Evolutionary conservation across 2,797 vertebrate species (phyloP).

Genomic region (Oreonectes daqikongensis): DNA sequence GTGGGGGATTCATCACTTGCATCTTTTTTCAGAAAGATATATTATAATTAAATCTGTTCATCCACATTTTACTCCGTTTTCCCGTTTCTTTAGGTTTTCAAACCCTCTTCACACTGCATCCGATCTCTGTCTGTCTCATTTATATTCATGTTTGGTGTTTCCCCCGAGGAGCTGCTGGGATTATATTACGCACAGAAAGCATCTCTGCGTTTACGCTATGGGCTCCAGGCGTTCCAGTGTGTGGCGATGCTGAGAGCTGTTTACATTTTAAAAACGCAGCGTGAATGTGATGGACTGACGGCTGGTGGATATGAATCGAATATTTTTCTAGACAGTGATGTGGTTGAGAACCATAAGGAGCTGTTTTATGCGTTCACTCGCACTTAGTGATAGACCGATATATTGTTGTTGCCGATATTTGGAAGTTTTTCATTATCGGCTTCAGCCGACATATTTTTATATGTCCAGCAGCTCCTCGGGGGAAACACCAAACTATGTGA

Average conservation of each 20-base stretch:
- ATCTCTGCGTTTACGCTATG: conserved; percentile 5
- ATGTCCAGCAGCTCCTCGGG: too few relatives aligned
- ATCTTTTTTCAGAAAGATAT: conserved; percentile 71
- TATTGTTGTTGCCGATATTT: too few relatives aligned
- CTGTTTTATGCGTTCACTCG: conserved; percentile 6
- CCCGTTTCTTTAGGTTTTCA: conserved; percentile 37
- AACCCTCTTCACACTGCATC: conserved; percentile 16
- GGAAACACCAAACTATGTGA: too few relatives aligned
- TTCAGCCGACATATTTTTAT: too few relatives aligned
- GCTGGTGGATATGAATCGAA: not conserved
- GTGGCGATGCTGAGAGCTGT: conserved; percentile 25
- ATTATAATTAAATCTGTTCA: conserved; percentile 50
- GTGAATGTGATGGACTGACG: conserved; percentile 6
- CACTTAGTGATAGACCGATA: too few relatives aligned
- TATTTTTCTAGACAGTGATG: not conserved
- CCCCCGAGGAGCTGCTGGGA: conserved; percentile 22
- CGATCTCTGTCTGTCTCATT: conserved; percentile 20
- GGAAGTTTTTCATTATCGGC: too few relatives aligned
- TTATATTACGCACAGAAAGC: conserved; percentile 13
- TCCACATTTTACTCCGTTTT: conserved; percentile 20
- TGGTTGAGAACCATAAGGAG: not conserved
- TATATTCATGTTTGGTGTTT: conserved; percentile 37
- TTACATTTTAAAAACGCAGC: not conserved
- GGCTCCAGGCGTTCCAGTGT: conserved; percentile 3
- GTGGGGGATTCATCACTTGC: conserved; percentile 56